Percentiles rank a stretch among this genome's conserved stretches.
These are phyloP conservation scores for Peromyscus melanophrys DNA, from an alignment of 2,797 vertebrate genomes.

Conservation along the genomic window DNA sequence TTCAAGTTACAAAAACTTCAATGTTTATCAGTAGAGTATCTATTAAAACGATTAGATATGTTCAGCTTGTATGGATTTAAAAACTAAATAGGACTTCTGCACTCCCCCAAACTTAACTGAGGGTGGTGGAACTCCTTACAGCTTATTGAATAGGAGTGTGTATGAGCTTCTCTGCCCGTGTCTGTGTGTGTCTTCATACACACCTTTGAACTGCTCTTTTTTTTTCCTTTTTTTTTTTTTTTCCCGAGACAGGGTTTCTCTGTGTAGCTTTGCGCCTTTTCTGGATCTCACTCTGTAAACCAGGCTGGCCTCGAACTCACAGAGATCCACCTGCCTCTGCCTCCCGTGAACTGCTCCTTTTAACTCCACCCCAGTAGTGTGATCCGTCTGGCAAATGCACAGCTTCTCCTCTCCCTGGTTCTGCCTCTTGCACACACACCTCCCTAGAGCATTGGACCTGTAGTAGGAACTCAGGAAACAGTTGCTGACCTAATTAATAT, in stretches of 20 bases:
- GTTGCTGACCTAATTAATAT: constrained; percentile 44
- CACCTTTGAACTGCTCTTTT: not conserved
- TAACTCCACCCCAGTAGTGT: no score
- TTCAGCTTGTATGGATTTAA: not conserved
- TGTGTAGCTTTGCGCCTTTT: no score
- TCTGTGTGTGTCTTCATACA: not conserved
- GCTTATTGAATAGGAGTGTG: not conserved
- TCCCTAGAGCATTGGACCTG: not conserved
- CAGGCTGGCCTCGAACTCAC: no score
- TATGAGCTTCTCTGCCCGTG: not conserved
- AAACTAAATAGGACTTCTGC: not conserved
- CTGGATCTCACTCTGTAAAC: no score
- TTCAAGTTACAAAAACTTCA: not conserved
- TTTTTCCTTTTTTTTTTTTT: no score
- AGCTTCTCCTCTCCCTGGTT: no score
- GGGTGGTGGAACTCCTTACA: not conserved
- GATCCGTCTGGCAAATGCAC: fast-evolving
- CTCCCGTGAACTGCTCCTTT: no score
- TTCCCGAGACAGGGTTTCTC: no score
- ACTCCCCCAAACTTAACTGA: not conserved
- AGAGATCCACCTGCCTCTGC: no score
- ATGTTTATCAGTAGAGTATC: not conserved
- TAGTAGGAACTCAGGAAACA: not conserved
- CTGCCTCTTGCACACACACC: not conserved
- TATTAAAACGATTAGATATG: not conserved